These are phyloP conservation scores for Alectoris magna DNA, from an alignment of 2,797 vertebrate species.

Conservation along the genomic window DNA sequence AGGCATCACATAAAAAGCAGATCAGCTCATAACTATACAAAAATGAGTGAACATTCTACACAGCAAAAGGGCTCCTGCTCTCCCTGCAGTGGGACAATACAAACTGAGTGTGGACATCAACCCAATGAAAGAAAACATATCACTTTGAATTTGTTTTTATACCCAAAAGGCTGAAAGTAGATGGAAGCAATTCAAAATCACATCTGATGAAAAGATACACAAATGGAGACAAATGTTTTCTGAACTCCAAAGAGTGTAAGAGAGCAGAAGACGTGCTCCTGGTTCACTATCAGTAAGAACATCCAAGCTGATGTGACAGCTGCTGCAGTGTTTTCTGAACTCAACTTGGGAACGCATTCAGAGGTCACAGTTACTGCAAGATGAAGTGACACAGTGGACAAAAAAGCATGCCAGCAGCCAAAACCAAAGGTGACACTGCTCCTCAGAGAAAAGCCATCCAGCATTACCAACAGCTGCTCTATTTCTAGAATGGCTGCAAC, in stretches of 20 bases:
- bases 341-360: not conserved
- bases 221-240: not conserved
- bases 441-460: not conserved
- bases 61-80: not conserved
- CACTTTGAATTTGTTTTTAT: not conserved
- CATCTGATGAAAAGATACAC: not conserved
- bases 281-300: not conserved
- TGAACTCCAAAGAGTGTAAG: not conserved
- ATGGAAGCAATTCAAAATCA: not conserved
- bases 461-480: not conserved
- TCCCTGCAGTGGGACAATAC: not conserved
- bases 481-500: not conserved
- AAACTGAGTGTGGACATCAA: not conserved
- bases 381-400: not conserved
- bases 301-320: not conserved
- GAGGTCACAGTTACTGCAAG: conserved; percentile 17
- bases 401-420: not conserved
- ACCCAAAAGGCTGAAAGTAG: not conserved
- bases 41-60: not conserved
- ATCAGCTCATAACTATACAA: not conserved
- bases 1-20: not conserved
- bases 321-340: not conserved
- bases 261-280: not conserved
- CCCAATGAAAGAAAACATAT: not conserved
- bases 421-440: not conserved